Base-by-base conservation (phyloP, 2,888 invertebrate species). In the Andrena dorsata region DNA sequence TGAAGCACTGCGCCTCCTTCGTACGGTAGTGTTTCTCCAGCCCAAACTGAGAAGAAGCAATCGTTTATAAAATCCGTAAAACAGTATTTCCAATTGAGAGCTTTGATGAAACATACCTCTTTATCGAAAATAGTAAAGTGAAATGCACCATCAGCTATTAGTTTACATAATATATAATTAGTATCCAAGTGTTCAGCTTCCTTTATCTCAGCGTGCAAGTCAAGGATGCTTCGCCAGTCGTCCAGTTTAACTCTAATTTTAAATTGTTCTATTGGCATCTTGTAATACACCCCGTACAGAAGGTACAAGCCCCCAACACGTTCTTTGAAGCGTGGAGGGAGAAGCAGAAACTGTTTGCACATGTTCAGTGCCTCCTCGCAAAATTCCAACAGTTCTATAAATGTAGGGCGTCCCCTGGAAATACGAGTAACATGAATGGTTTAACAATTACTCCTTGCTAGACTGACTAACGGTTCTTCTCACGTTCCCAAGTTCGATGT, bases 271-370 rank as follows among this genome's bases (percentile, higher is more conserved):
- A 90, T 35, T 4, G 93, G 94, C 85, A 92, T 91, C 83, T 93
- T 93, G 41, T 91, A 92, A 77, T 92, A 94, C 16, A 94, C 65
- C 2, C 92, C 92, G 66, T 94, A 94, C 0, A 93, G 78, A 16
- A 94, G 88, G 60, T 93, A 94, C 6, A 94, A 82, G 13, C 92
- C 93, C 20, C 91, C 92, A 13, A 94, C 86, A 53, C 91, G 90
- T 80, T 92, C 91, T 68, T 91, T 90, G 16, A 92, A 90, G 2
- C 86, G 80, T 16, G 80, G 70, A 2, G 90, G 86, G 2, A 87
- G 81, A 4, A 92, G 75, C 41, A 92, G 66, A 73, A 92, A 92
- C 64, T 92, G 88, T 70, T 93, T 94, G 1, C 90, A 90, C 53
- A 92, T 82, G 2, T 89, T 76, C 16, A 94, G 79, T 26, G 89